These are phyloP conservation scores for Drosophila arawakana DNA, from an alignment of 1,140 invertebrate species.

Conservation along the genomic window DNA sequence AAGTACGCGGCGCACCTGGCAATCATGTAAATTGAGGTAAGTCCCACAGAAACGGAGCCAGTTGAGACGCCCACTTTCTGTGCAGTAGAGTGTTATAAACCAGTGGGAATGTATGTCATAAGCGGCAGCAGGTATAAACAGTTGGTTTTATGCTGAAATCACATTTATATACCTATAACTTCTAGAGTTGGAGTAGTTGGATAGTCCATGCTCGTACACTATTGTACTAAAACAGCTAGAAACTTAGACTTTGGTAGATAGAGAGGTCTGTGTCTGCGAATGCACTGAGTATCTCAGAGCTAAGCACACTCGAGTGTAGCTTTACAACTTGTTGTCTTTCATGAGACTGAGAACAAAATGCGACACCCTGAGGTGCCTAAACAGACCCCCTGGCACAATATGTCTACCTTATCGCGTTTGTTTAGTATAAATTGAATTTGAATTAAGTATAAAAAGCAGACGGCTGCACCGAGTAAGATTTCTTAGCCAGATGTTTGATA, in stretches of 20 bases:
- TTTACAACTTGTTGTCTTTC: not conserved
- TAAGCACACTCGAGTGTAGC: not conserved
- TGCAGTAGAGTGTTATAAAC: not conserved
- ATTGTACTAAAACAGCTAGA: no score
- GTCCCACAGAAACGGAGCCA: not conserved
- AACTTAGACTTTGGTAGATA: no score
- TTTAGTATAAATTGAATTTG: slow-evolving; percentile 44
- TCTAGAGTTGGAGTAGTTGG: no score
- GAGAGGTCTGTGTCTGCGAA: no score
- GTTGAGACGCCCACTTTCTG: not conserved
- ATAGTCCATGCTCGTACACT: no score
- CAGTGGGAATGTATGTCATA: not conserved
- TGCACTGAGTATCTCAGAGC: no score
- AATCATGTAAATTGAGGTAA: slow-evolving; percentile 92
- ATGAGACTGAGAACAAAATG: not conserved
- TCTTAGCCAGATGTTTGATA: slow-evolving; percentile 12
- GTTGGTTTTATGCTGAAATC: no score
- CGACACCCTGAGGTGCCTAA: slow-evolving; percentile 2
- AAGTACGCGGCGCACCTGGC: slow-evolving; percentile 93
- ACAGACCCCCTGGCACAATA: slow-evolving; percentile 6
- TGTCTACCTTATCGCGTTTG: slow-evolving; percentile 29
- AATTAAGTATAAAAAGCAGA: slow-evolving; percentile 9
- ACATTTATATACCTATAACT: no score
- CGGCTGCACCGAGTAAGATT: not conserved
- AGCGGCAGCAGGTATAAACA: not conserved